A percentile compares a stretch with the other conserved stretches of the same genome.
Evolutionary conservation across 2,797 vertebrate genomes (phyloP).

Genomic region (Rhadinocentrus ornatus): DNA sequence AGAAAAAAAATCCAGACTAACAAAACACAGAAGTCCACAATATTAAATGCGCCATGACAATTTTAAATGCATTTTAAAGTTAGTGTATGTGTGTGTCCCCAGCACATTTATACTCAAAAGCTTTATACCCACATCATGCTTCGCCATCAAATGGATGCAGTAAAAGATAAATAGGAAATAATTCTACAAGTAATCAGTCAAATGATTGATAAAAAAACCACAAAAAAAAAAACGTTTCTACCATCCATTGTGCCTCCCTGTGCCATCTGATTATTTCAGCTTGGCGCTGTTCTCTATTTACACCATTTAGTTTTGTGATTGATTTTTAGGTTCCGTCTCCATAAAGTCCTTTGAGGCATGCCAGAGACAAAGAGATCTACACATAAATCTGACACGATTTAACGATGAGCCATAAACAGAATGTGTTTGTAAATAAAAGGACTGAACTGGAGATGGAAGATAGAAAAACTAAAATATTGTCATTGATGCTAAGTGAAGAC

Average conservation of each 20-base stretch:
- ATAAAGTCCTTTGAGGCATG: constrained; percentile 45
- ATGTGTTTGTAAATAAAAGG: constrained; percentile 58
- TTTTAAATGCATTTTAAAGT: too few species aligned
- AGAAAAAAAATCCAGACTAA: too few species aligned
- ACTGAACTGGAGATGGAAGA: constrained; percentile 30
- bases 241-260: background rate
- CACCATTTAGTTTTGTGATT: constrained; percentile 35
- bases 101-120: background rate
- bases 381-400: constrained; percentile 51
- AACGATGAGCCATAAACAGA: constrained; percentile 57
- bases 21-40: too few species aligned
- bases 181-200: background rate
- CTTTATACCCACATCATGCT: background rate
- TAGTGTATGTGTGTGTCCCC: background rate
- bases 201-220: background rate
- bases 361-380: constrained; percentile 38
- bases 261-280: constrained; percentile 13
- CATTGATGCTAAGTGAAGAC: constrained; percentile 62
- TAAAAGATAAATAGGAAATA: constrained; percentile 11
- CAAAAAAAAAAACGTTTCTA: constrained; percentile 7
- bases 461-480: constrained; percentile 62
- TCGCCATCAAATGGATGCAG: constrained; percentile 3
- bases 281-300: constrained; percentile 22
- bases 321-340: constrained; percentile 42
- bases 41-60: too few species aligned